Base-by-base conservation (phyloP, 2,888 invertebrate genomes). In the Platerodrilus igneus region DNA sequence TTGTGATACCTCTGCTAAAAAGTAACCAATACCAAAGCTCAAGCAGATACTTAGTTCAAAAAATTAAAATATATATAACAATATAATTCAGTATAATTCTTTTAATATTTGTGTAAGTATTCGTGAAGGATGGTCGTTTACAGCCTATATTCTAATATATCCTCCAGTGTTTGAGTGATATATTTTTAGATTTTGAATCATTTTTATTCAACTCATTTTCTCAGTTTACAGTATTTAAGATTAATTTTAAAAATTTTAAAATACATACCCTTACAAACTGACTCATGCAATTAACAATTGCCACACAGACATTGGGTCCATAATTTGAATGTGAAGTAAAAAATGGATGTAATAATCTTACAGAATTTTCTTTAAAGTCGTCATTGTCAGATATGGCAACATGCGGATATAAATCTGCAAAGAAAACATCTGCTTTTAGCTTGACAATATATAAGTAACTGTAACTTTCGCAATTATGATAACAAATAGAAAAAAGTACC, bases 251-350 rank as follows among this genome's bases (percentile, higher is more conserved):
- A 11, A 15, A 35, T 11, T 14, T 9, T 23, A 7, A 16, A 16
- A 5, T 26, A 32, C 44, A 51, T 27, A 69, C 68, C 55, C 62
- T 50, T 29, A 66, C 58, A 9, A 74, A 57, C 39, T 53, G 48
- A 28, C 62, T 57, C n/a, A 73, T 51, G 33, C 71, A 71, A 14
- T 67, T 55, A 3, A 72, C 49, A 28, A 71, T 60, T 8, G 63
- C 58, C n/a, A 66, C 45, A 13, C 64, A 53, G 13, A 68, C 59
- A 9, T 58, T 33, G 2, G 69, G 63, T 5, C 73, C 71, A 48
- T 67, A 71, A 39, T 49, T 49, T 7, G 41, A 17, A 19, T 47
- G 45, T 20, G 54, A 41, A 6, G 48, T 26, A 45, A 56, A 64
- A 53, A 66, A 64, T 3, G 57, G 55, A 38, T 52, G 37, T 20